These are phyloP conservation scores for Macroteleia sp. DNA, from an alignment of 2,888 invertebrate species.

Conservation along the genomic window DNA sequence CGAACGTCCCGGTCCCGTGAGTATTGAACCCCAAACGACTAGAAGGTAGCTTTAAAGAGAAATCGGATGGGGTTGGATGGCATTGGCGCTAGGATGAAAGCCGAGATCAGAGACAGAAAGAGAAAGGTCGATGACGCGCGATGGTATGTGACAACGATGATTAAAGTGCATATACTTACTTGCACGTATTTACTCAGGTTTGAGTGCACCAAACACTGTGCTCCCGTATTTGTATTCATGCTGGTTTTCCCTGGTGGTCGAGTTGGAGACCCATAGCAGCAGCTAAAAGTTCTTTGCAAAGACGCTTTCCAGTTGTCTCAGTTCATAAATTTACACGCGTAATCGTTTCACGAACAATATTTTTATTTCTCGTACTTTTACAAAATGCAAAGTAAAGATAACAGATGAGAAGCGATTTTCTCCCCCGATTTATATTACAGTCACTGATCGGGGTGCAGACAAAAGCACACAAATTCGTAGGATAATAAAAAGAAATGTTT, in stretches of 20 bases:
- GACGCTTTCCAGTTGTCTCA: constrained; percentile 28
- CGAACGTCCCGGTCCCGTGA: constrained; percentile 31
- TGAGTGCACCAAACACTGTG: constrained; percentile 57
- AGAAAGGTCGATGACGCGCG: constrained; percentile 76
- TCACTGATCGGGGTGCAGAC: constrained; percentile 34
- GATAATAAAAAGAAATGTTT: constrained; percentile 22
- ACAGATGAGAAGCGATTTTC: background rate
- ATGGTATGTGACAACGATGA: constrained; percentile 78
- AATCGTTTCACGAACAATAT: constrained; percentile 49
- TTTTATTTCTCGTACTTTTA: constrained; percentile 19
- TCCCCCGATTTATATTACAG: constrained; percentile 20
- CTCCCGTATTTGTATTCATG: constrained; percentile 51
- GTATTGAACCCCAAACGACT: constrained; percentile 49
- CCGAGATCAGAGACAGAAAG: constrained; percentile 77
- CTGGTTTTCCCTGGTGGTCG: constrained; percentile 60
- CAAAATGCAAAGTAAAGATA: constrained; percentile 33
- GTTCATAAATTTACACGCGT: constrained; percentile 42
- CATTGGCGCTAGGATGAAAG: constrained; percentile 73
- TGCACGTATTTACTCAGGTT: constrained; percentile 74
- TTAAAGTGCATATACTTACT: constrained; percentile 81
- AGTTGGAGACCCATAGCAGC: constrained; percentile 39
- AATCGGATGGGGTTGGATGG: constrained; percentile 35
- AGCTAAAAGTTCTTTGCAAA: constrained; percentile 40
- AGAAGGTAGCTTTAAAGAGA: constrained; percentile 39
- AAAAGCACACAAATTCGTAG: constrained; percentile 21